Conservation (phyloP, 2,113 vertebrate species). For the Xiphophorus couchianus region DNA sequence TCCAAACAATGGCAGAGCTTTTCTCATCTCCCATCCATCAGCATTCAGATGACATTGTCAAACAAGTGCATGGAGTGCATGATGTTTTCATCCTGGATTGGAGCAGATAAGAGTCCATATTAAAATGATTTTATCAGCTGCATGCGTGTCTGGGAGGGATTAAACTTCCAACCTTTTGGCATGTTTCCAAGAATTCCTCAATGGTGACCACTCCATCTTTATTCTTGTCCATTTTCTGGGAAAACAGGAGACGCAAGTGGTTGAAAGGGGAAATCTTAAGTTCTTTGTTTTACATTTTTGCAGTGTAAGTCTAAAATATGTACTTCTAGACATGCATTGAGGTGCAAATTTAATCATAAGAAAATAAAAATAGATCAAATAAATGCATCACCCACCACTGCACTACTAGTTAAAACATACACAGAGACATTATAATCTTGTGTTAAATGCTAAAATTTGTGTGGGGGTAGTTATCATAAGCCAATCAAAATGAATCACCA, state of each 20-base stretch:
- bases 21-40: background rate
- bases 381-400: no score
- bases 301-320: background rate
- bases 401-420: no score
- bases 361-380: background rate
- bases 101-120: background rate
- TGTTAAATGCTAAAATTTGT: no score
- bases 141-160: background rate
- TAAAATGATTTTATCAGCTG: background rate
- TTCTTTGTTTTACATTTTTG: background rate
- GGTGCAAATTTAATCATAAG: background rate
- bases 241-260: background rate
- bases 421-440: no score
- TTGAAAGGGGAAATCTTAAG: background rate
- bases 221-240: slow-evolving; percentile 96
- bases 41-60: slow-evolving; percentile 87
- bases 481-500: background rate
- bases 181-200: slow-evolving; percentile 93
- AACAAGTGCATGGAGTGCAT: slow-evolving; percentile 95
- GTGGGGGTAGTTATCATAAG: background rate
- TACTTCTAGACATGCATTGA: background rate
- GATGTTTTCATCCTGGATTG: slow-evolving; percentile 89
- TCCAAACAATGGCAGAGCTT: slow-evolving; percentile 3
- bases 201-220: slow-evolving; percentile 93
- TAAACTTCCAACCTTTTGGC: slow-evolving; percentile 85